Conservation (phyloP, 1,140 invertebrate species). For the Drosophila nigrodunni region DNA sequence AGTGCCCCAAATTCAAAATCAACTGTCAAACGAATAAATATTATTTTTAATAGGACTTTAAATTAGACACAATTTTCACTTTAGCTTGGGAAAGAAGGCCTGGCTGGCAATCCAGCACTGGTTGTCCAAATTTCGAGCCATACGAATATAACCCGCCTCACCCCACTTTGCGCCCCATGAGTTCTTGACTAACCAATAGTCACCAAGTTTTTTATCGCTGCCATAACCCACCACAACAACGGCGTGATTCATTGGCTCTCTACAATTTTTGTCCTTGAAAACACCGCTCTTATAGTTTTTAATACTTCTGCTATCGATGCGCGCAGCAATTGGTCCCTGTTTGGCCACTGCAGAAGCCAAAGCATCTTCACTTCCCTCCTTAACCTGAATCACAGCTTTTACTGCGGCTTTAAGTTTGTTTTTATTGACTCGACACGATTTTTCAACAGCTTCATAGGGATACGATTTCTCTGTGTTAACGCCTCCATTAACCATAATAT, state of each 20-base stretch:
- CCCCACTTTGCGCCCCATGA: constrained; percentile 86
- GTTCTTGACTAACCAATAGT: constrained; percentile 90
- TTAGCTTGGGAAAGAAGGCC: constrained; percentile 3
- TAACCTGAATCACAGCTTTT: constrained; percentile 86
- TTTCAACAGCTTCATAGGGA: constrained; percentile 88
- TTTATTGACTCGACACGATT: constrained; percentile 69
- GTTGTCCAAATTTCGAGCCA: constrained; percentile 85
- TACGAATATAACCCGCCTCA: constrained; percentile 87
- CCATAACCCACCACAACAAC: constrained; percentile 90
- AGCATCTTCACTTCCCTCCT: constrained; percentile 87
- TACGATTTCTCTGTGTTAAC: constrained; percentile 91
- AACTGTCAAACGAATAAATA: constrained; percentile 17
- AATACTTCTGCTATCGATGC: background rate
- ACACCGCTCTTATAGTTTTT: background rate
- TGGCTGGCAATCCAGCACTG: constrained; percentile 18
- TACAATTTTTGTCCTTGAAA: background rate
- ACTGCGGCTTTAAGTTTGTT: constrained; percentile 14
- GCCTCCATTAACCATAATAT: constrained; percentile 90
- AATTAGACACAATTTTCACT: too few species aligned
- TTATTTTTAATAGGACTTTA: background rate
- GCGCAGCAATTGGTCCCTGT: constrained; percentile 15
- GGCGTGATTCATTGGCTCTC: constrained; percentile 86
- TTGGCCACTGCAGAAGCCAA: constrained; percentile 86
- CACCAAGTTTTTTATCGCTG: constrained; percentile 83
- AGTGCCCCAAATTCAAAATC: constrained; percentile 11